phyloP scores from a whole-genome alignment of 2,797 vertebrate genomes.

The Periophthalmus magnuspinnatus region DNA sequence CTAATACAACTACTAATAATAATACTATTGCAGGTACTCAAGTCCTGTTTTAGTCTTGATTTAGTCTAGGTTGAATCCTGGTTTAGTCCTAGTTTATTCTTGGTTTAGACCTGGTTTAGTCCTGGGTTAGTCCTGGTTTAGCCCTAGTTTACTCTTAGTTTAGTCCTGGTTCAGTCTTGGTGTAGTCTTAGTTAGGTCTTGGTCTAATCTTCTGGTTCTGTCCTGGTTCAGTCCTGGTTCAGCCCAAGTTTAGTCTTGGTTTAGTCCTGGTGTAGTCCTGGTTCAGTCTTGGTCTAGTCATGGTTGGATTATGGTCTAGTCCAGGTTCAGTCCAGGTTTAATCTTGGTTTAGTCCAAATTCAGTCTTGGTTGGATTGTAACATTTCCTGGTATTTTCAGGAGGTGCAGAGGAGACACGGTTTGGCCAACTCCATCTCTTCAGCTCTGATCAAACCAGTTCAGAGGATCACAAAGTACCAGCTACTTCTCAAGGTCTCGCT shows the following conservation, averaged over 20 bases:
- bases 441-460: constrained; percentile 96
- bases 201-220: background rate
- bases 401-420: constrained; percentile 94
- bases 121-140: no score
- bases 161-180: background rate
- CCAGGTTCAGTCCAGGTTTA: no score
- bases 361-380: background rate
- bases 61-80: no score
- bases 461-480: constrained; percentile 98
- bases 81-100: no score
- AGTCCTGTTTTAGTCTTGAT: no score
- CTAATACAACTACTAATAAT: background rate
- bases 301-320: no score
- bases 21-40: background rate
- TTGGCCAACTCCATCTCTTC: constrained; percentile 96
- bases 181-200: background rate
- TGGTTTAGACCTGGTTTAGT: no score
- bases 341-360: background rate
- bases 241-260: no score
- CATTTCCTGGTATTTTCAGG: constrained; percentile 70
- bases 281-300: no score
- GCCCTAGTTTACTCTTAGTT: no score
- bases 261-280: no score
- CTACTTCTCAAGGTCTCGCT: constrained; percentile 89
- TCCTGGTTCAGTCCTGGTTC: no score